Conservation (phyloP, 2,888 invertebrate species). For the Limnephilus marmoratus region DNA sequence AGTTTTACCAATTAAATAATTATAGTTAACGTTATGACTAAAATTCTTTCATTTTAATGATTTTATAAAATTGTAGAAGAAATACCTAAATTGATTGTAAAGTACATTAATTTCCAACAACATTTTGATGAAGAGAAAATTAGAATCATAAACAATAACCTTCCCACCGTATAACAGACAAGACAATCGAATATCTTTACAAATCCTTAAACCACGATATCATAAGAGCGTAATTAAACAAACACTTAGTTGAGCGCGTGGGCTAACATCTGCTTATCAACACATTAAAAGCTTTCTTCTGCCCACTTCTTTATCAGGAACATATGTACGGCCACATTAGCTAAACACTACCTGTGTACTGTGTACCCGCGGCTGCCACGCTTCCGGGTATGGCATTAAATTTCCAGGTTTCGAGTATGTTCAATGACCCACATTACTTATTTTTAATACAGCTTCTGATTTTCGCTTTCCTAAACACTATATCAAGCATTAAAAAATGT, state of each 20-base stretch:
- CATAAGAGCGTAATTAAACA: slow-evolving; percentile 52
- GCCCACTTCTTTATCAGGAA: slow-evolving; percentile 40
- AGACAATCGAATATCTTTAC: slow-evolving; percentile 27
- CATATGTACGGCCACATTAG: slow-evolving; percentile 40
- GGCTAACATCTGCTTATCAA: slow-evolving; percentile 47
- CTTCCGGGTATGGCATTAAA: neutral
- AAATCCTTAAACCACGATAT: slow-evolving; percentile 15
- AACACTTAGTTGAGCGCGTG: slow-evolving; percentile 41
- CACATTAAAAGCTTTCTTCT: slow-evolving; percentile 42
- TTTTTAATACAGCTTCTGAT: too few relatives aligned
- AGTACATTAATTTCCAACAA: neutral
- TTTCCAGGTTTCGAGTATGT: neutral
- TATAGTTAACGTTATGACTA: neutral
- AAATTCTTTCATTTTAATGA: neutral
- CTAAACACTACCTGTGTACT: slow-evolving; percentile 14
- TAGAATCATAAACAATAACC: neutral
- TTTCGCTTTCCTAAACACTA: neutral
- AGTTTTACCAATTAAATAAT: neutral
- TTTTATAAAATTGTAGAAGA: neutral
- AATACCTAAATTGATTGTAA: neutral
- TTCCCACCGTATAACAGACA: neutral
- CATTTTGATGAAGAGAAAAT: neutral
- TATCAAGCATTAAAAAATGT: too few relatives aligned
- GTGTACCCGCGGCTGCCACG: neutral
- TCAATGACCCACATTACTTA: too few relatives aligned